phyloP scores from a whole-genome alignment of 2,113 vertebrate species.

The Ictidomys tridecemlineatus region DNA sequence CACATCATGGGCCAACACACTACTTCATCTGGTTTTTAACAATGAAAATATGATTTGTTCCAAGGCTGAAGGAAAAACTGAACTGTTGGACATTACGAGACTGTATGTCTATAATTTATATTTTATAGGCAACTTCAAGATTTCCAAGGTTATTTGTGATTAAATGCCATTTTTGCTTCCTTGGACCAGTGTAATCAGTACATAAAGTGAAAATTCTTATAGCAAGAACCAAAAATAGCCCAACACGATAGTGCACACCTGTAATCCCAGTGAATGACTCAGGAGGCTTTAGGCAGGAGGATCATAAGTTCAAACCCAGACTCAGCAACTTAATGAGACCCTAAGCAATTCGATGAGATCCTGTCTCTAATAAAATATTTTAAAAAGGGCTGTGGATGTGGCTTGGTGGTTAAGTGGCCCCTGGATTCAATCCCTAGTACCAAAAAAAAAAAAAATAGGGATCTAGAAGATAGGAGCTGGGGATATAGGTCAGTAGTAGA shows the following conservation, averaged over 20 bases:
- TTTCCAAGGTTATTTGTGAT: conserved; percentile 46
- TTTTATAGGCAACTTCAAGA: conserved; percentile 45
- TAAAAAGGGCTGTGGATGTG: too few relatives aligned
- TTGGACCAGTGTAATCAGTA: background rate
- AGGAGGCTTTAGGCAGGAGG: too few relatives aligned
- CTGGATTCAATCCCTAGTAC: background rate
- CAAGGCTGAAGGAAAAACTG: conserved; percentile 34
- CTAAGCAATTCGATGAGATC: too few relatives aligned
- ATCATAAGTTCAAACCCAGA: too few relatives aligned
- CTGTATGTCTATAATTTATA: background rate
- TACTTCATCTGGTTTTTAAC: conserved; percentile 58
- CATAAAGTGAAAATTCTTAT: conserved; percentile 20
- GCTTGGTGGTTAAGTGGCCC: too few relatives aligned
- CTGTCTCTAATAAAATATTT: too few relatives aligned
- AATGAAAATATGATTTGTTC: conserved; percentile 45
- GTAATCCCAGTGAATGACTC: too few relatives aligned
- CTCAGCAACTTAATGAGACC: too few relatives aligned
- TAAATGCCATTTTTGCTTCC: conserved; percentile 27
- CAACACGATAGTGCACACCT: too few relatives aligned
- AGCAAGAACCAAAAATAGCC: conserved; percentile 30
- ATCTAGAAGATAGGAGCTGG: too few relatives aligned
- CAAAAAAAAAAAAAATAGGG: background rate
- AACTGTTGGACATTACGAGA: background rate
- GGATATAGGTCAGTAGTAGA: too few relatives aligned
- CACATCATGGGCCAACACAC: conserved; percentile 27